Evolutionary conservation across 2,797 vertebrate species (phyloP).

Genomic region (Centroberyx gerrardi): DNA sequence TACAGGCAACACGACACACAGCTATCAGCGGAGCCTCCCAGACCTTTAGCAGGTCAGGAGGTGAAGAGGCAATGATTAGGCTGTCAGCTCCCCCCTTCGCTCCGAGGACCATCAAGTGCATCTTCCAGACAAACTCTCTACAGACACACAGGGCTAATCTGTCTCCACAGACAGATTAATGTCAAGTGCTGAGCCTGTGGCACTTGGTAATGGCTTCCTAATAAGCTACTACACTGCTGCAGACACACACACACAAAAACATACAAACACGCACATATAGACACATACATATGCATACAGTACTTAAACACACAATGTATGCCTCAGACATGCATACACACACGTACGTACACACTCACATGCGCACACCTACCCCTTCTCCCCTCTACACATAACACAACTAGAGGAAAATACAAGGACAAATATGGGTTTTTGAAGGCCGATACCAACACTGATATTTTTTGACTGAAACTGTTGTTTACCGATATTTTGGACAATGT

Average conservation of each 20-base stretch:
- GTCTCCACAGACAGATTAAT: slow-evolving; percentile 40
- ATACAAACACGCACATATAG: slow-evolving; percentile 10
- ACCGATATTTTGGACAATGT: no score
- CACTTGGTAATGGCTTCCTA: slow-evolving; percentile 50
- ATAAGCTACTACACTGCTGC: slow-evolving; percentile 23
- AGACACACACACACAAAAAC: slow-evolving; percentile 21
- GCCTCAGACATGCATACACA: not conserved
- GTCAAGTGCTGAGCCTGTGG: slow-evolving; percentile 47
- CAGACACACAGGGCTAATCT: slow-evolving; percentile 19
- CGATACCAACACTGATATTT: no score
- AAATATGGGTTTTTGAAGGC: no score
- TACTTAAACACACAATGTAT: not conserved
- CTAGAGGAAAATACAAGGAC: no score
- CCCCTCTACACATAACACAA: not conserved
- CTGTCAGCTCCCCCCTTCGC: slow-evolving; percentile 56
- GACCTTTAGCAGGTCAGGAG: slow-evolving; percentile 49
- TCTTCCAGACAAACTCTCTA: slow-evolving; percentile 29
- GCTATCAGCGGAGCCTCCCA: slow-evolving; percentile 29
- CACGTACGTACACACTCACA: not conserved
- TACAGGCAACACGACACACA: slow-evolving; percentile 1
- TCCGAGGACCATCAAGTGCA: slow-evolving; percentile 35
- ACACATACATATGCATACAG: slow-evolving; percentile 10
- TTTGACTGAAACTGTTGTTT: no score
- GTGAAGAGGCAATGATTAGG: slow-evolving; percentile 58
- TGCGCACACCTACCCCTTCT: not conserved